A percentile compares a stretch with the other conserved stretches of the same genome.
Conservation (phyloP, 1,140 invertebrate genomes). For the Meteorus sp. region DNA sequence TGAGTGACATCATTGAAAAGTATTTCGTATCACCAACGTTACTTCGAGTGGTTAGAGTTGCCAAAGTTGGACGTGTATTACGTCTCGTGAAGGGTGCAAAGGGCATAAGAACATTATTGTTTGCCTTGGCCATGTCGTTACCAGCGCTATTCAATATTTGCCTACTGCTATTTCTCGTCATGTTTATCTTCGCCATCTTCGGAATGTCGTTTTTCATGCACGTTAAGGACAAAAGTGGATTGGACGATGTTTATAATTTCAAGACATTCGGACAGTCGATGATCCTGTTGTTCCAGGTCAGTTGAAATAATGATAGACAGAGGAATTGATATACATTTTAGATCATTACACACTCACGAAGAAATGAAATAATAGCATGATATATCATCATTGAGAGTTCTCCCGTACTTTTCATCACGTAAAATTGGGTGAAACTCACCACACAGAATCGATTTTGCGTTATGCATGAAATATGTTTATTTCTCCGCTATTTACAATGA, state of each 20-base stretch:
- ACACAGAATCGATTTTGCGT: no score
- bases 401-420: no score
- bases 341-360: no score
- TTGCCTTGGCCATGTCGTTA: conserved; percentile 96
- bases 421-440: no score
- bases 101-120: conserved; percentile 94
- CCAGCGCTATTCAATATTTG: conserved; percentile 99
- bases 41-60: conserved; percentile 94
- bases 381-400: no score
- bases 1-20: conserved; percentile 95
- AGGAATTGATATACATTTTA: no score
- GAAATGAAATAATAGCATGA: no score
- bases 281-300: conserved; percentile 94
- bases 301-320: no score
- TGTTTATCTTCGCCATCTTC: conserved; percentile 99
- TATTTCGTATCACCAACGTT: conserved; percentile 97
- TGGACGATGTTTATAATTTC: conserved; percentile 98
- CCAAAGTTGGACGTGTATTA: conserved; percentile 95
- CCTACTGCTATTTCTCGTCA: conserved; percentile 94
- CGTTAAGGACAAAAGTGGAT: conserved; percentile 88
- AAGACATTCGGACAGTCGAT: conserved; percentile 98
- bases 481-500: no score
- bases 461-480: no score
- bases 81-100: conserved; percentile 97
- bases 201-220: conserved; percentile 99